Percentiles rank a stretch among this genome's conserved stretches.
phyloP scores from a whole-genome alignment of 2,888 invertebrate species.

The Oscheius sp. region DNA sequence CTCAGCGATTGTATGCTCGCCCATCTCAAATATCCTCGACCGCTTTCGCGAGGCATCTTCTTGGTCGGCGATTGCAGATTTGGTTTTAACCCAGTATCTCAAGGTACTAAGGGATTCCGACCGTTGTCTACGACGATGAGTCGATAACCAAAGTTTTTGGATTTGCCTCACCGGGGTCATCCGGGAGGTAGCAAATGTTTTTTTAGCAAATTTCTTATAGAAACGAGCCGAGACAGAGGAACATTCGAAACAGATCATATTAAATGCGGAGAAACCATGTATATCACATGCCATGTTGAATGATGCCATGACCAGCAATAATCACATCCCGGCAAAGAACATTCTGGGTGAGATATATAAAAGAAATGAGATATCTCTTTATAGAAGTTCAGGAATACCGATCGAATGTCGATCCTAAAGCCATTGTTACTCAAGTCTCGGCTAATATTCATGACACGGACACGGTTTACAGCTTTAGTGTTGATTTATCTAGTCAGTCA shows the following conservation, averaged over 20 bases:
- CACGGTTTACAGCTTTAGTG: constrained; percentile 50
- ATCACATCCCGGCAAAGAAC: constrained; percentile 8
- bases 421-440: constrained; percentile 42
- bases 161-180: not conserved
- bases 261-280: constrained; percentile 50
- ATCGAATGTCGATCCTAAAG: constrained; percentile 25
- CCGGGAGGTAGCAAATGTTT: not conserved
- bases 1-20: too few relatives aligned
- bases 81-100: too few relatives aligned
- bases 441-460: constrained; percentile 49
- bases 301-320: constrained; percentile 33
- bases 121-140: too few relatives aligned
- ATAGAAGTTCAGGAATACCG: constrained; percentile 50
- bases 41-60: too few relatives aligned
- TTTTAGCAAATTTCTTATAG: constrained; percentile 34
- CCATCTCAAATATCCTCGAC: too few relatives aligned
- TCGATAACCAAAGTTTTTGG: too few relatives aligned
- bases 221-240: constrained; percentile 64
- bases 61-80: not conserved
- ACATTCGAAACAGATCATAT: constrained; percentile 53
- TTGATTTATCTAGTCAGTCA: constrained; percentile 57
- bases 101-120: too few relatives aligned
- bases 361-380: too few relatives aligned
- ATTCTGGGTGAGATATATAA: constrained; percentile 20
- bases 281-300: constrained; percentile 33